Evolutionary conservation across 2,113 vertebrate genomes (phyloP).

Genomic region (Loxodonta africana): DNA sequence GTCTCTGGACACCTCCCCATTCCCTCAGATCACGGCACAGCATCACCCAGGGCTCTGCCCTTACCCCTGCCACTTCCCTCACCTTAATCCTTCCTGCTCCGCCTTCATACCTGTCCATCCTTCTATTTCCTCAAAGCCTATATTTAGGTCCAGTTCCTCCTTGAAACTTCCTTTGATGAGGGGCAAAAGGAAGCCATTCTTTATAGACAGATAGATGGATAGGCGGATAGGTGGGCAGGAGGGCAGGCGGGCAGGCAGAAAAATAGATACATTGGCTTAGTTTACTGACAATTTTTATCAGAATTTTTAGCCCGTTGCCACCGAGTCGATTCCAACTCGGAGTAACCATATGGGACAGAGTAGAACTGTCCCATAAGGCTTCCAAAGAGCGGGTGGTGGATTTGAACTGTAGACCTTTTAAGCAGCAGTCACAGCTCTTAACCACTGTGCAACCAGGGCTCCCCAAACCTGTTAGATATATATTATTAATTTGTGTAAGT

Average conservation of each 20-base stretch:
- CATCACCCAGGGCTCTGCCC: accelerated
- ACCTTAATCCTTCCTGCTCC: background rate
- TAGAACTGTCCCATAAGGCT: too few relatives aligned
- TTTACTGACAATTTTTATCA: background rate
- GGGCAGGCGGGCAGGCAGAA: too few relatives aligned
- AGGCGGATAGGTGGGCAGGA: too few relatives aligned
- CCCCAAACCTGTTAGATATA: too few relatives aligned
- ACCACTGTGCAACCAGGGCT: too few relatives aligned
- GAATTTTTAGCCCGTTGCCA: too few relatives aligned
- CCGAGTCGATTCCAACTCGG: too few relatives aligned
- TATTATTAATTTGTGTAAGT: background rate
- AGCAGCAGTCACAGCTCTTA: too few relatives aligned
- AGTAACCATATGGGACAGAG: too few relatives aligned
- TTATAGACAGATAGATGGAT: background rate
- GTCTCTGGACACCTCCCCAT: accelerated
- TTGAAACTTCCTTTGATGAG: background rate
- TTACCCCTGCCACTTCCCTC: background rate
- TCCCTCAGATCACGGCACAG: accelerated
- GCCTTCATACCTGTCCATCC: accelerated
- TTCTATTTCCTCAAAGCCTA: background rate
- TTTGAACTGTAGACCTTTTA: too few relatives aligned
- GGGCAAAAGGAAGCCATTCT: background rate
- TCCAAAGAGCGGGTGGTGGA: too few relatives aligned
- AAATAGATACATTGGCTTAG: background rate
- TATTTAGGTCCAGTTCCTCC: background rate